These are phyloP conservation scores for Corythornis cristatus DNA, from an alignment of 2,113 vertebrate genomes.

Conservation along the genomic window DNA sequence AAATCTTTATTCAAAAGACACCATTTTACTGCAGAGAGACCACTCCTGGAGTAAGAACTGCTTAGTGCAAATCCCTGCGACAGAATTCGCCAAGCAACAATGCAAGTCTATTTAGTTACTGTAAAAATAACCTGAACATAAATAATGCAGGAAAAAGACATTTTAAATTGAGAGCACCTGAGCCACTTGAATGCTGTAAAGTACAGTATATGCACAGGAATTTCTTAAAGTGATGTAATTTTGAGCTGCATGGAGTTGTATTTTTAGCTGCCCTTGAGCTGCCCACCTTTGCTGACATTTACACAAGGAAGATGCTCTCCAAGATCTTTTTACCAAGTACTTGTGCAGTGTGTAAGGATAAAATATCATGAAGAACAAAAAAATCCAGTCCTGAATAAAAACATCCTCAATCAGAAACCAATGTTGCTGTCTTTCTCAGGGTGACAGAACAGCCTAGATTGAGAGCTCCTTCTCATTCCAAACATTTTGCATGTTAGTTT, in stretches of 20 bases:
- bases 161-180: neutral
- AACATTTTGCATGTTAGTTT: neutral
- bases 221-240: neutral
- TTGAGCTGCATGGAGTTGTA: neutral
- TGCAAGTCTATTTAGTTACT: neutral
- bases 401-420: neutral
- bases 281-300: neutral
- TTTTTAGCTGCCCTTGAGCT: neutral
- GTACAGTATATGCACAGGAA: neutral
- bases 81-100: neutral
- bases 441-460: neutral
- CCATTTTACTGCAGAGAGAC: neutral
- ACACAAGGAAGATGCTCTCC: neutral
- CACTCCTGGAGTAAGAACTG: neutral
- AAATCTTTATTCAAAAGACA: neutral
- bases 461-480: neutral
- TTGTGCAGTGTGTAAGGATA: accelerated
- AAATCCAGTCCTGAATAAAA: neutral
- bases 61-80: neutral
- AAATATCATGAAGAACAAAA: neutral
- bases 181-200: neutral
- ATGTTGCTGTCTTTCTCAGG: neutral
- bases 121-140: neutral
- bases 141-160: neutral
- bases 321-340: neutral